These are phyloP conservation scores for Percina caprodes DNA, from an alignment of 2,113 vertebrate genomes.

Conservation along the genomic window DNA sequence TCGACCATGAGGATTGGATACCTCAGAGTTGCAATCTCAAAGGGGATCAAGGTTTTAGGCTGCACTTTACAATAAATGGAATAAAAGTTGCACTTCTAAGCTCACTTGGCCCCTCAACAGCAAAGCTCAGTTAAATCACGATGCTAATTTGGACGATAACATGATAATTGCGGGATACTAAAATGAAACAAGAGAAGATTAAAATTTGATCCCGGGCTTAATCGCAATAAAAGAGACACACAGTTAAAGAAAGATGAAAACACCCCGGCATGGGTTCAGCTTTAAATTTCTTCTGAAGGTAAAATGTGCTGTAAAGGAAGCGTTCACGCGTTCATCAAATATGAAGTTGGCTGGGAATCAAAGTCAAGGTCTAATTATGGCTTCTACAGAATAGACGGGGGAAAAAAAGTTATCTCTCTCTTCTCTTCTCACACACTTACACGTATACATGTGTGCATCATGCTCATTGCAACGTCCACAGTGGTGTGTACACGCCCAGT, in stretches of 20 bases:
- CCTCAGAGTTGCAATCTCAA: slow-evolving; percentile 23
- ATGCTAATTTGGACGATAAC: slow-evolving; percentile 62
- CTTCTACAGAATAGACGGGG: slow-evolving; percentile 75
- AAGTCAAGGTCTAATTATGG: slow-evolving; percentile 79
- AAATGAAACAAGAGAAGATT: slow-evolving; percentile 58
- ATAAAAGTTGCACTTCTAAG: slow-evolving; percentile 40
- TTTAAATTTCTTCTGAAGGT: slow-evolving; percentile 41
- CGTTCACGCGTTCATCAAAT: slow-evolving; percentile 34
- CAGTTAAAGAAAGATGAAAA: slow-evolving; percentile 57
- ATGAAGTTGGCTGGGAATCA: slow-evolving; percentile 78
- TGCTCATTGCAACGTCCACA: slow-evolving; percentile 81
- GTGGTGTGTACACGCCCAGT: slow-evolving; percentile 81
- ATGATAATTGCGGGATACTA: slow-evolving; percentile 55
- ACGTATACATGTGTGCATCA: slow-evolving; percentile 47
- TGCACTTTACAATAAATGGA: slow-evolving; percentile 47
- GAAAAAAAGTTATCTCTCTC: slow-evolving; percentile 17
- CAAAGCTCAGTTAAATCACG: slow-evolving; percentile 59
- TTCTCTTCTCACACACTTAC: slow-evolving; percentile 35
- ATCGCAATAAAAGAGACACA: slow-evolving; percentile 28
- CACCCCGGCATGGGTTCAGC: slow-evolving; percentile 49
- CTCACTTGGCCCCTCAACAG: slow-evolving; percentile 28
- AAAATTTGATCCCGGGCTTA: slow-evolving; percentile 56
- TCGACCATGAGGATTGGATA: slow-evolving; percentile 16
- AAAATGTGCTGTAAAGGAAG: slow-evolving; percentile 33
- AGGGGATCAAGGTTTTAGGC: slow-evolving; percentile 45